phyloP scores from a whole-genome alignment of 1,140 invertebrate genomes.

The Mesaphorura yosii region DNA sequence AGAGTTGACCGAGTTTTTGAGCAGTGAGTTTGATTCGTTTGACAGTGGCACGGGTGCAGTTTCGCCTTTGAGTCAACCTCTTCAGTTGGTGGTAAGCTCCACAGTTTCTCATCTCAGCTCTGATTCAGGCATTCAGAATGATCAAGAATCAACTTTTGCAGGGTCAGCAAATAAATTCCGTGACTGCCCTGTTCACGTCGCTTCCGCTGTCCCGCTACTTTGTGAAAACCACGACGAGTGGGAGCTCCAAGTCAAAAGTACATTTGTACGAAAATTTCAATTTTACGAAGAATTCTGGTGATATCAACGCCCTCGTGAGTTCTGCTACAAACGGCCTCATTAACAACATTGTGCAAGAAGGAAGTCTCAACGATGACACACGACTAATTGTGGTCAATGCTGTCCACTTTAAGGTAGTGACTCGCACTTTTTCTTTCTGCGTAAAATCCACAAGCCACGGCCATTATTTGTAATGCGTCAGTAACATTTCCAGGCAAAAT shows the following conservation, averaged over 20 bases:
- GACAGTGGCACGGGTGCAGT: no score
- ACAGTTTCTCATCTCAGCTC: no score
- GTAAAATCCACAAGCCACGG: neutral
- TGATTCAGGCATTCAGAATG: no score
- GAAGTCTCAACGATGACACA: neutral
- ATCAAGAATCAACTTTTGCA: no score
- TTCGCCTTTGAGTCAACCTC: no score
- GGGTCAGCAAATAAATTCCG: neutral
- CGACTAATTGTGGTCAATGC: neutral
- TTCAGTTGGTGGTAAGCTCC: no score
- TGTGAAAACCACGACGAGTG: neutral
- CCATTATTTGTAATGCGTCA: neutral
- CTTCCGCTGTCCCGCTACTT: neutral
- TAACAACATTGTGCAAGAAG: neutral
- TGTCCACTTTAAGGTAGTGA: conserved; percentile 4
- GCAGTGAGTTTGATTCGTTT: no score
- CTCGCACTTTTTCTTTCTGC: neutral
- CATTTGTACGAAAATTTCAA: neutral
- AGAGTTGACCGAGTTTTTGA: neutral
- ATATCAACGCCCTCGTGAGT: conserved; percentile 1
- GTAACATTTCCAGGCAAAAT: neutral
- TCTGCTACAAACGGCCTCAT: neutral
- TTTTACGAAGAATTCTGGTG: neutral
- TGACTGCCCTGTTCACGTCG: conserved; percentile 1
- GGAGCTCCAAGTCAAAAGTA: neutral